phyloP scores from a whole-genome alignment of 2,888 invertebrate genomes.

The Rugalucina vietnamica region DNA sequence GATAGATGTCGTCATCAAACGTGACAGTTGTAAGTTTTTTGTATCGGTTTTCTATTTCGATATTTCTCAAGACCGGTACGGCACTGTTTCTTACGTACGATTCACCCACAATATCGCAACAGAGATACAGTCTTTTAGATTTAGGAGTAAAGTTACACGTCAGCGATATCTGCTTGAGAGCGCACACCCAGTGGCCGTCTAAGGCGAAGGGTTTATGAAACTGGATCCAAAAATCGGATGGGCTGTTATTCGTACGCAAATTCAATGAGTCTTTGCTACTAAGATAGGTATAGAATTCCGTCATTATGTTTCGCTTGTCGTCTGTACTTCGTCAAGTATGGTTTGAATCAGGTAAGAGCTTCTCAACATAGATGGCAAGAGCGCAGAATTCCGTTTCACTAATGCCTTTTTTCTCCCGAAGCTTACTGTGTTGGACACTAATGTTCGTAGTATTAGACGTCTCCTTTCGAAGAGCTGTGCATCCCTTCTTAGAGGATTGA shows the following conservation, averaged over 20 bases:
- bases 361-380: neutral
- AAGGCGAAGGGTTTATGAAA: slow-evolving; percentile 29
- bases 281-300: slow-evolving; percentile 12
- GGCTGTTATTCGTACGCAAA: slow-evolving; percentile 20
- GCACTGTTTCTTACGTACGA: slow-evolving; percentile 25
- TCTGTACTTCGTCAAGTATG: slow-evolving; percentile 1
- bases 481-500: slow-evolving; percentile 25
- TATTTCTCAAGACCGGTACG: slow-evolving; percentile 23
- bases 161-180: slow-evolving; percentile 25
- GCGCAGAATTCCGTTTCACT: neutral
- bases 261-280: slow-evolving; percentile 23
- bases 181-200: slow-evolving; percentile 39
- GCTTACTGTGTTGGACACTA: slow-evolving; percentile 6
- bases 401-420: slow-evolving; percentile 3
- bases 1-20: neutral
- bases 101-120: slow-evolving; percentile 30
- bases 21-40: slow-evolving; percentile 12
- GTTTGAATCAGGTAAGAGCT: neutral
- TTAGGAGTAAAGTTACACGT: slow-evolving; percentile 33
- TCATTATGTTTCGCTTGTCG: slow-evolving; percentile 19
- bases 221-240: slow-evolving; percentile 36
- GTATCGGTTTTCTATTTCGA: slow-evolving; percentile 12
- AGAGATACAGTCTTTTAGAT: slow-evolving; percentile 28
- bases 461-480: slow-evolving; percentile 16
- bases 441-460: neutral